A percentile compares a stretch with the other conserved stretches of the same genome.
phyloP scores from a whole-genome alignment of 1,140 invertebrate species.

The Drepana arcuata region DNA sequence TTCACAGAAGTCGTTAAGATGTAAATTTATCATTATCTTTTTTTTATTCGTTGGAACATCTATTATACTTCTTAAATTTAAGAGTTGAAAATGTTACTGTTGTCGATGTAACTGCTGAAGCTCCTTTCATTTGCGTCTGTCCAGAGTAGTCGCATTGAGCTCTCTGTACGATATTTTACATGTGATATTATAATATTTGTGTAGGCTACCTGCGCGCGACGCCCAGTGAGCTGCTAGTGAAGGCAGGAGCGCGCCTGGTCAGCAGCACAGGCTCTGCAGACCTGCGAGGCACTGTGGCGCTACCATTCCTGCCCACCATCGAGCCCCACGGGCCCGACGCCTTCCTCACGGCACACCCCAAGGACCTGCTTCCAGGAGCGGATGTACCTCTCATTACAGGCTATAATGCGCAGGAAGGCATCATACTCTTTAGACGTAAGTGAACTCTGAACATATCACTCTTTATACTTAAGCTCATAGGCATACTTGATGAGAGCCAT shows the following conservation, averaged over 20 bases:
- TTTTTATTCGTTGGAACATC: no score
- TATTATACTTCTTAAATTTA: no score
- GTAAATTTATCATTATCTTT: no score
- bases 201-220: conserved; percentile 62
- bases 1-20: no score
- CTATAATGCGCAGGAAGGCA: conserved; percentile 73
- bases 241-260: conserved; percentile 50
- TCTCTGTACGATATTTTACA: no score
- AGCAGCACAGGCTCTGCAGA: conserved; percentile 57
- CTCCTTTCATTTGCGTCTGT: no score
- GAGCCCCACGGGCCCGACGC: conserved; percentile 51
- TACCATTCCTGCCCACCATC: conserved; percentile 68
- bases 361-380: conserved; percentile 58
- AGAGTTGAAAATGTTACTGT: no score
- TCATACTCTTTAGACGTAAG: conserved; percentile 71
- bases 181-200: not conserved
- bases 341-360: conserved; percentile 73
- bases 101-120: no score
- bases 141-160: no score
- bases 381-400: conserved; percentile 73
- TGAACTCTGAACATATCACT: no score
- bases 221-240: conserved; percentile 59
- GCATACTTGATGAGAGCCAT: no score
- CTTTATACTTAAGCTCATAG: no score
- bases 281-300: conserved; percentile 65